phyloP scores from a whole-genome alignment of 2,113 vertebrate species.

The Cebus imitator region DNA sequence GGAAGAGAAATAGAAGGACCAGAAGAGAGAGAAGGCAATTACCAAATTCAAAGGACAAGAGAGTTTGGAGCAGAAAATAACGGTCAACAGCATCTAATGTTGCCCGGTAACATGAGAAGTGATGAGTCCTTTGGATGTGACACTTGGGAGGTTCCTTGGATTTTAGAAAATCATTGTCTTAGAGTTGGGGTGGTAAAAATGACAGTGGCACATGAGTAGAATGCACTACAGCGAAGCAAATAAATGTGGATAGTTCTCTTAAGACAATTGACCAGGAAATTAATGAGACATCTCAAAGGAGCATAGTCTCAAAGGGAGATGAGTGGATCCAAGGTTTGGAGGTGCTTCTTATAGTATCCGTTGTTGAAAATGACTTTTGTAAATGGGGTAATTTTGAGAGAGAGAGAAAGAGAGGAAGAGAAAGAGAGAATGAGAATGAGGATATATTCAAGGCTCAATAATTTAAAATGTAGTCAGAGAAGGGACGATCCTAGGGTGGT shows the following conservation, averaged over 20 bases:
- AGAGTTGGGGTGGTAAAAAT: background rate
- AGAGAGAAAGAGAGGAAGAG: background rate
- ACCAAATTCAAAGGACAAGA: background rate
- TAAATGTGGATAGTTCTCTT: background rate
- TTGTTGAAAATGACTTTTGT: background rate
- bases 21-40: background rate
- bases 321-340: background rate
- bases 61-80: background rate
- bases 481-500: background rate
- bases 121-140: background rate
- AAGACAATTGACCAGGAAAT: background rate
- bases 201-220: background rate
- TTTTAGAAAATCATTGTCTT: background rate
- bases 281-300: background rate
- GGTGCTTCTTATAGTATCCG: background rate
- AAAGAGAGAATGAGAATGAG: background rate
- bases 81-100: background rate
- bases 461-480: background rate
- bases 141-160: background rate
- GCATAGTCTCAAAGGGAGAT: rapidly evolving
- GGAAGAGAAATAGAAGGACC: background rate
- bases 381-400: background rate
- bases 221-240: background rate
- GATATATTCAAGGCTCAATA: background rate
- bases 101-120: background rate